These are phyloP conservation scores for Nematolebias whitei DNA, from an alignment of 2,113 vertebrate species.

Conservation along the genomic window DNA sequence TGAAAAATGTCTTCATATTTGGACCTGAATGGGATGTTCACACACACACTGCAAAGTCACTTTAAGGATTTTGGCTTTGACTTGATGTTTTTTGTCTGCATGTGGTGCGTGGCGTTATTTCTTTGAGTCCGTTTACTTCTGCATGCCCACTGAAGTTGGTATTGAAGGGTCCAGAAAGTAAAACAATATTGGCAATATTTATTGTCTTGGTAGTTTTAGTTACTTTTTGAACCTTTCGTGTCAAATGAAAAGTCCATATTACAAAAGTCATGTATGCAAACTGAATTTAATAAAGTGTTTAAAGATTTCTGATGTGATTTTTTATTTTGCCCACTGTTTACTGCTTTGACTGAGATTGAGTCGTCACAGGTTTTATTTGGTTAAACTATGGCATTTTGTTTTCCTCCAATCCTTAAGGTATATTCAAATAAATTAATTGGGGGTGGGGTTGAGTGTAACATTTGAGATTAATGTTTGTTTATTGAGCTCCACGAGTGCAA, in stretches of 20 bases:
- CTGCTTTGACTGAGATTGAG: too few species aligned
- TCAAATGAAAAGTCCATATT: slow-evolving; percentile 42
- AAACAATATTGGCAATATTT: slow-evolving; percentile 53
- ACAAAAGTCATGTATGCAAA: slow-evolving; percentile 66
- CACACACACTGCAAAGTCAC: slow-evolving; percentile 30
- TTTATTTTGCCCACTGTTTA: neutral
- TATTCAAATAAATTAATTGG: too few species aligned
- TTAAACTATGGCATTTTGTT: too few species aligned
- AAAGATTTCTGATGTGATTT: slow-evolving; percentile 12
- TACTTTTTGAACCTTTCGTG: slow-evolving; percentile 64
- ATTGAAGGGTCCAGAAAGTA: slow-evolving; percentile 27
- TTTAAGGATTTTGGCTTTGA: slow-evolving; percentile 16
- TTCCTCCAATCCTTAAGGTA: too few species aligned
- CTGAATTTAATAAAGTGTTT: slow-evolving; percentile 73
- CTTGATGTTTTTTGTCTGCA: slow-evolving; percentile 13
- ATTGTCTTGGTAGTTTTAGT: slow-evolving; percentile 52
- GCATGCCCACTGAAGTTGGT: slow-evolving; percentile 28
- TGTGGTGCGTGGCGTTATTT: slow-evolving; percentile 6
- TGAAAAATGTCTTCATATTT: neutral
- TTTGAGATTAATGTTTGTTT: too few species aligned
- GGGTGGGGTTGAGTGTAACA: too few species aligned
- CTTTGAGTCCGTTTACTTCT: slow-evolving; percentile 29
- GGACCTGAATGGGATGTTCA: slow-evolving; percentile 7
- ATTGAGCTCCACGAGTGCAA: too few species aligned
- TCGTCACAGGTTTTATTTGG: too few species aligned